Base-by-base conservation (phyloP, 2,797 vertebrate genomes). In the Coluber constrictor region DNA sequence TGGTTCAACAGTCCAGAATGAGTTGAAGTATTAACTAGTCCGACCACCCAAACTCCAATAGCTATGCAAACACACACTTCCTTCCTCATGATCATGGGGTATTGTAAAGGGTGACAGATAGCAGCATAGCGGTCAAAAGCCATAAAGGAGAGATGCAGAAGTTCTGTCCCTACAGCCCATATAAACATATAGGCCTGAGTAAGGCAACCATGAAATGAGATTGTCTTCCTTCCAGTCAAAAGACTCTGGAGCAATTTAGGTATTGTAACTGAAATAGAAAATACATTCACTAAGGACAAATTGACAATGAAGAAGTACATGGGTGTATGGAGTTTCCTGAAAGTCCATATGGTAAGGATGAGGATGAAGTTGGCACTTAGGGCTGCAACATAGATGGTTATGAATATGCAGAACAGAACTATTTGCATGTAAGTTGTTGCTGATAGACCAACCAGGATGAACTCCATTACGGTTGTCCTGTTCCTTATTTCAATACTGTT, bases 211-310 rank as follows among this genome's bases (percentile, higher is more conserved):
- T 10, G 60, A 79, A 96, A 59, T 0, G 89, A 95, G 61, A 95
- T 95, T 88, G 86, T 11, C 20, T 70, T 83, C 27, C 16, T 89
- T 3, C 87, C 90, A 37, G 66, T 57, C 86, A 94, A 47, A 79
- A 95, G 63, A 89, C 91, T 94, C 27, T 6, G 25, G 43, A 95
- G 25, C 4, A 94, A 47, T 90, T 27, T 88, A 59, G 95, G 96
- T 51, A 47, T 13, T 60, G 94, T 93, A 51, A 90, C 92, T 91
- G 95, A 92, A 83, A 93, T 93, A 15, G 90, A 95, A 8, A 86
- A 87, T 3, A 93, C 91, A 57, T 95, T 94, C 16, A 95, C 93
- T 10, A 93, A 63, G 61, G 95, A 95, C 86, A 95, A 94, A 74
- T 92, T 93, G 90, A 94, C 66, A 51, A 90, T 51, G 16, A 90